A percentile compares a stretch with the other conserved stretches of the same genome.
These are phyloP conservation scores for Pterostichus niger DNA, from an alignment of 2,888 invertebrate species.

Conservation along the genomic window DNA sequence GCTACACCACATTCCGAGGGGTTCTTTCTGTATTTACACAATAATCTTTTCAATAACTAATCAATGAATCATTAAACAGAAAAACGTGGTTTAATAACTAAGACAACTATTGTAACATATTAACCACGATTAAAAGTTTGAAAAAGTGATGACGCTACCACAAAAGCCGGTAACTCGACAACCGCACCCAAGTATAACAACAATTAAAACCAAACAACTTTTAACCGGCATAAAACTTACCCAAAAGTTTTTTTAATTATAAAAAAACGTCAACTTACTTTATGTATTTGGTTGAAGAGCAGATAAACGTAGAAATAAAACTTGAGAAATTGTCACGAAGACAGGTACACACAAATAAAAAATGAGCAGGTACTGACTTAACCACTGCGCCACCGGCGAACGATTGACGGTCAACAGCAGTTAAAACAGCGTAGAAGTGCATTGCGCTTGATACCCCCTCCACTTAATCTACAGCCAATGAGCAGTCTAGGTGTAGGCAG, in stretches of 20 bases:
- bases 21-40: neutral
- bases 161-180: conserved; percentile 43
- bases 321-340: conserved; percentile 62
- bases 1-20: conserved; percentile 9
- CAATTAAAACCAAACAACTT: conserved; percentile 36
- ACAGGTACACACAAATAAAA: conserved; percentile 65
- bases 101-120: neutral
- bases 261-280: conserved; percentile 52
- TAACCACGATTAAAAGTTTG: neutral
- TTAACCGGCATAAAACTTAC: conserved; percentile 8
- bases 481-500: neutral
- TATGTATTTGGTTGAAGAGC: conserved; percentile 36
- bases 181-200: conserved; percentile 58
- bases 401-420: conserved; percentile 53
- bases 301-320: conserved; percentile 54
- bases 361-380: conserved; percentile 19
- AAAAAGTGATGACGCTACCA: conserved; percentile 49
- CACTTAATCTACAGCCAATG: conserved; percentile 24
- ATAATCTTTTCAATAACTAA: conserved; percentile 9
- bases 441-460: conserved; percentile 54
- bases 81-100: too few species aligned
- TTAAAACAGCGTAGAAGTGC: conserved; percentile 64
- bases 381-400: conserved; percentile 47
- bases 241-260: neutral
- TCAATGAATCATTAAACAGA: neutral